These are phyloP conservation scores for Linyphia triangularis DNA, from an alignment of 2,888 invertebrate genomes.

Conservation along the genomic window DNA sequence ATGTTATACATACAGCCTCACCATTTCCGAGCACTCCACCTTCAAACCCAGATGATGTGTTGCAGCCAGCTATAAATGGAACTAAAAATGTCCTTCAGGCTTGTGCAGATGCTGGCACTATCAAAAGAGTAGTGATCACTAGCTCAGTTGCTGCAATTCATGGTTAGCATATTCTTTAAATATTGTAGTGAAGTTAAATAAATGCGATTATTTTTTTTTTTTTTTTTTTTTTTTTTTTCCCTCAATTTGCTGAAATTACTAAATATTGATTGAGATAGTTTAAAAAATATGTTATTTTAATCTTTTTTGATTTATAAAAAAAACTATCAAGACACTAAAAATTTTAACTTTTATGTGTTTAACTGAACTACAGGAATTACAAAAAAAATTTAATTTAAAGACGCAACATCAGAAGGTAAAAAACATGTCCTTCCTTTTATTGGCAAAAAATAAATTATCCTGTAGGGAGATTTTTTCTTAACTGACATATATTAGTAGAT, in stretches of 20 bases:
- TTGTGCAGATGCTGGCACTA: slow-evolving; percentile 80
- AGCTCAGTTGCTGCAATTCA: slow-evolving; percentile 81
- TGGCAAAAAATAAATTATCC: too few relatives aligned
- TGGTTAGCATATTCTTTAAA: slow-evolving; percentile 76
- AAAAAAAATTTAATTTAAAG: too few relatives aligned
- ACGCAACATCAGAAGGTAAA: too few relatives aligned
- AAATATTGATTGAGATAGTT: too few relatives aligned
- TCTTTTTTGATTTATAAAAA: not conserved
- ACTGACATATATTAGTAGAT: too few relatives aligned
- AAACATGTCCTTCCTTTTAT: too few relatives aligned
- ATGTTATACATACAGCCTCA: slow-evolving; percentile 81
- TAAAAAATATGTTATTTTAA: too few relatives aligned
- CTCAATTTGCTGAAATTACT: too few relatives aligned
- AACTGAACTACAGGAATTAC: not conserved
- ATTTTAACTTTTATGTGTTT: not conserved
- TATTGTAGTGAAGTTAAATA: too few relatives aligned
- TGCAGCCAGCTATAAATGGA: slow-evolving; percentile 81
- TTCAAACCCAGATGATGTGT: slow-evolving; percentile 79
- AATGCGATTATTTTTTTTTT: too few relatives aligned
- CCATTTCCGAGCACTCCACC: slow-evolving; percentile 79
- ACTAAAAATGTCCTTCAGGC: slow-evolving; percentile 81
- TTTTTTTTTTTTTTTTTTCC: too few relatives aligned
- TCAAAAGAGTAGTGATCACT: slow-evolving; percentile 82
- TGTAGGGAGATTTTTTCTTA: too few relatives aligned
- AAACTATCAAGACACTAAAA: not conserved